Base-by-base conservation (phyloP, 35 echinoderm and acorn worm genomes). In the Lytechinus pictus region DNA sequence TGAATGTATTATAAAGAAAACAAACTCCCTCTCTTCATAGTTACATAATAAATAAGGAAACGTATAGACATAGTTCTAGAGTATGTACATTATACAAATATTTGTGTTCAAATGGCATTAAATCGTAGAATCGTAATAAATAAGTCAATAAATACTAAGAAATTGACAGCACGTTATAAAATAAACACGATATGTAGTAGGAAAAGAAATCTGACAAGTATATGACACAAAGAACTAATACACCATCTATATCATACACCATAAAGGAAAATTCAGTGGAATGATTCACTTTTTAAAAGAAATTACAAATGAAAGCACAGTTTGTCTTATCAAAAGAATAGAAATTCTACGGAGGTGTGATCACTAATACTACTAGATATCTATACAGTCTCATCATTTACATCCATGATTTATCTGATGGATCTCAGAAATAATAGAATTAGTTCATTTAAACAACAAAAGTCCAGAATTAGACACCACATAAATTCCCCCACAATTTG, bases 41-140 rank as follows among this genome's bases (percentile, higher is more conserved):
- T 93, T 93, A 93, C 14, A 93, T 93, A 93, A 44, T 93, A 93
- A 93, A 93, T 93, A 93, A 93, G 52, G 92, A 24, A 93, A 93
- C 52, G 21, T 19, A 93, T 93, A 93, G 53, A 93, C 92, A 93
- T 93, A 93, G 10, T 93, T 93, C 92, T 93, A 93, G 53, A 53
- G 57, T 93, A 93, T 93, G 28, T 93, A 93, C 92, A 93, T 93
- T 93, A 55, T 93, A 93, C 92, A 55, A 57, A 33, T 93, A 93
- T 93, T 55, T 55, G 92, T 93, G 92, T 93, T 93, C 92, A 93
- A 93, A 57, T 93, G 92, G 92, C 92, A 93, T 57, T 57, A 10
- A 90, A 79, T 24, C 66, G 19, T 79, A 79, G n/a, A 79, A 79
- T 79, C 13, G 66, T 79, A 24, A n/a, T 79, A 79, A 79, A 79